Conservation (phyloP, 2,113 vertebrate species). For the Periophthalmodon schlosseri region DNA sequence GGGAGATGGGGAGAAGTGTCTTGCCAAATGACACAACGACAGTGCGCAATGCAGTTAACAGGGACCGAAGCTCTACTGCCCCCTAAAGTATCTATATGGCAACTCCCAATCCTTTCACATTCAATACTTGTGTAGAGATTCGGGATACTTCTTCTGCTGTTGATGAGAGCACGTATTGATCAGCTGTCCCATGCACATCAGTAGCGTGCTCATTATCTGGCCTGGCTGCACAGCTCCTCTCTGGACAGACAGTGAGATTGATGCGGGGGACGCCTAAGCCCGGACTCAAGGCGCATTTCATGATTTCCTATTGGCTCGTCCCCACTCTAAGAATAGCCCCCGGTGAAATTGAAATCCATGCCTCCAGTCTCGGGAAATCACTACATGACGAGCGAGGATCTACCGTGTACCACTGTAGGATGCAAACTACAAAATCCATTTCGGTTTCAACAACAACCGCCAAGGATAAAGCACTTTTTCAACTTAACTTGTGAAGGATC, state of each 20-base stretch:
- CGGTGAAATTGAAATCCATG: constrained; percentile 16
- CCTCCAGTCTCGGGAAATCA: constrained; percentile 22
- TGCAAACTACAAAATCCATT: constrained; percentile 20
- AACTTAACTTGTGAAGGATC: constrained; percentile 23
- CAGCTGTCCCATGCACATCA: constrained; percentile 55
- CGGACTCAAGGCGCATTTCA: constrained; percentile 35
- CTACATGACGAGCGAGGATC: constrained; percentile 2
- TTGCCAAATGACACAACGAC: neutral
- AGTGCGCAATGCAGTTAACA: neutral
- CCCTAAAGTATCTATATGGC: neutral
- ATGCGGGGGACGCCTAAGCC: constrained; percentile 22
- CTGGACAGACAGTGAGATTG: constrained; percentile 37
- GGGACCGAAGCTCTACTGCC: neutral
- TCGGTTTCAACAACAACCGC: neutral
- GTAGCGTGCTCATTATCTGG: constrained; percentile 42
- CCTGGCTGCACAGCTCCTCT: constrained; percentile 23
- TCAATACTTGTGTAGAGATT: neutral
- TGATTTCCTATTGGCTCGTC: constrained; percentile 33
- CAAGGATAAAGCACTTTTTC: constrained; percentile 13
- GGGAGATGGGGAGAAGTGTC: neutral
- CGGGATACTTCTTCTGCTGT: neutral
- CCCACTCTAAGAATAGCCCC: constrained; percentile 8
- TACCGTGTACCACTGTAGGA: neutral
- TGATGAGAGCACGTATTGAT: constrained; percentile 64
- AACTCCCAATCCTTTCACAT: neutral